phyloP scores from a whole-genome alignment of 1,140 invertebrate genomes.

The Nasonia longicornis region DNA sequence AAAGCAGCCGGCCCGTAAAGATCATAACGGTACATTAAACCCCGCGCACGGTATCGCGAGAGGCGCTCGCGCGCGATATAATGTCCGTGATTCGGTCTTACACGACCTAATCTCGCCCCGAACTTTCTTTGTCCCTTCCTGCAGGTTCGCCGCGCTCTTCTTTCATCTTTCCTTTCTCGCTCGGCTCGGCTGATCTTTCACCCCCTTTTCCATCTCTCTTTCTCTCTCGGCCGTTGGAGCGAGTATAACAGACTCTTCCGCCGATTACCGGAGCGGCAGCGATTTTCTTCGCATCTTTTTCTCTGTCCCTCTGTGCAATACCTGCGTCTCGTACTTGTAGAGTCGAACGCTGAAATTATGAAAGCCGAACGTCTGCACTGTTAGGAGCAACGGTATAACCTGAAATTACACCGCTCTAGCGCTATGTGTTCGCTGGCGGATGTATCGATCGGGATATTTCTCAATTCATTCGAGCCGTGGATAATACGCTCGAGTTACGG shows the following conservation, averaged over 20 bases:
- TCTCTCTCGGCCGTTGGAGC: not conserved
- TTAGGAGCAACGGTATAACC: not conserved
- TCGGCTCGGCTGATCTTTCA: not conserved
- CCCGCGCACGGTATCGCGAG: slow-evolving; percentile 51
- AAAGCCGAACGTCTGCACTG: not conserved
- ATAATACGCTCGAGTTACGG: no score
- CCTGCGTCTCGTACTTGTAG: not conserved
- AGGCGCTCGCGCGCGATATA: slow-evolving; percentile 34
- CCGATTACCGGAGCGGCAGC: not conserved
- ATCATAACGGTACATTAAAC: slow-evolving; percentile 68
- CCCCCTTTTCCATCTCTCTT: not conserved
- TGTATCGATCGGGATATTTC: not conserved
- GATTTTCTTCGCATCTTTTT: not conserved
- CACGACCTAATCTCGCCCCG: slow-evolving; percentile 53
- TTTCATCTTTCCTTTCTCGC: not conserved
- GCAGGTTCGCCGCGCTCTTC: not conserved
- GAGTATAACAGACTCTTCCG: not conserved
- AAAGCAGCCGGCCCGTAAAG: slow-evolving; percentile 59
- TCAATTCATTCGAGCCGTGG: no score
- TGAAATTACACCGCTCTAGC: not conserved
- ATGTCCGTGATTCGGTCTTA: slow-evolving; percentile 52
- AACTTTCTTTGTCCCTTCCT: not conserved
- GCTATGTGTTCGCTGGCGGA: not conserved
- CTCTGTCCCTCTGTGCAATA: not conserved
- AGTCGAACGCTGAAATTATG: not conserved